Conservation (phyloP, 1,140 invertebrate genomes). For the Sinella curviseta region DNA sequence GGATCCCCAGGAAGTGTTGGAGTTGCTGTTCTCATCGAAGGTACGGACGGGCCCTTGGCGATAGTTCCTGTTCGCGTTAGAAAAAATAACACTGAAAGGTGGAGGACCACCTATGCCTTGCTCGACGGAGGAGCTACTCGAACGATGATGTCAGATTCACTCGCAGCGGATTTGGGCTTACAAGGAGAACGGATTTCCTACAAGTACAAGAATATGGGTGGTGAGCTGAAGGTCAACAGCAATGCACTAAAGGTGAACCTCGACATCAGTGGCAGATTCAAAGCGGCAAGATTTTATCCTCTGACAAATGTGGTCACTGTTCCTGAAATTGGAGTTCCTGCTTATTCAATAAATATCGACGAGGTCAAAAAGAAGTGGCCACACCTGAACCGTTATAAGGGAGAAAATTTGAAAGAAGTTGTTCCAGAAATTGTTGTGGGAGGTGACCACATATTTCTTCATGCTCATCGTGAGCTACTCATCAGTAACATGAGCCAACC, state of each 20-base stretch:
- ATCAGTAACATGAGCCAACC: not conserved
- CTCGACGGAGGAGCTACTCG: not conserved
- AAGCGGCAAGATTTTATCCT: not conserved
- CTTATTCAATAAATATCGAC: not conserved
- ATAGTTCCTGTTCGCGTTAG: not conserved
- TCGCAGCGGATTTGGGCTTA: not conserved
- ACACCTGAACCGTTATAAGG: not conserved
- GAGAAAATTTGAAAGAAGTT: not conserved
- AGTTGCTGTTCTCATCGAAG: not conserved
- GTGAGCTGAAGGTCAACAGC: not conserved
- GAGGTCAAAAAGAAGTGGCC: not conserved
- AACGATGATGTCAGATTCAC: not conserved
- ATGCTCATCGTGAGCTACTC: not conserved
- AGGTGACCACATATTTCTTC: not conserved
- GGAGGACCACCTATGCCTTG: not conserved
- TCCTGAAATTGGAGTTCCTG: not conserved
- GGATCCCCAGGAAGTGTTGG: not conserved
- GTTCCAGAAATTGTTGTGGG: not conserved
- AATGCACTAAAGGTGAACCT: not conserved
- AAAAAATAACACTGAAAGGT: not conserved
- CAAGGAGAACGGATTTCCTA: not conserved
- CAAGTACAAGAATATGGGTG: not conserved
- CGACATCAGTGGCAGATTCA: not conserved
- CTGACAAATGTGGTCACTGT: not conserved
- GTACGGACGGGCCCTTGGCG: not conserved